Evolutionary conservation across 1,140 invertebrate species (phyloP).

Genomic region (Chrysomallon squamiferum): DNA sequence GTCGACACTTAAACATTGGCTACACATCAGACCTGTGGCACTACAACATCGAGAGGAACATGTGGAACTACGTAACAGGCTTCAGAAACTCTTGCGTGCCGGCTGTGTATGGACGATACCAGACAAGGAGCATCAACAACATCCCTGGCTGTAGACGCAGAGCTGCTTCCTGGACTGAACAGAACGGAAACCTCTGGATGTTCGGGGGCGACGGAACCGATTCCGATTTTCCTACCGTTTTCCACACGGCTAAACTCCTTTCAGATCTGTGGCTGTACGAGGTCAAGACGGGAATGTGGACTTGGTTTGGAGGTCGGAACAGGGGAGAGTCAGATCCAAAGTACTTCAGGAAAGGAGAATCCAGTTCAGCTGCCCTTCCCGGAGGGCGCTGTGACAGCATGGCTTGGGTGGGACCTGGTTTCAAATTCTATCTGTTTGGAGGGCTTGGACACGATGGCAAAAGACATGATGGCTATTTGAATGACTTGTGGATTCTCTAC

Average conservation of each 20-base stretch:
- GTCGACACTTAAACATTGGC: conserved; percentile 22
- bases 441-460: conserved; percentile 30
- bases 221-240: neutral
- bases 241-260: conserved; percentile 22
- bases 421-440: conserved; percentile 35
- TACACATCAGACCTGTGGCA: conserved; percentile 37
- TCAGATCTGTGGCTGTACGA: conserved; percentile 39
- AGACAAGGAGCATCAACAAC: neutral
- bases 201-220: conserved; percentile 42
- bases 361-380: conserved; percentile 10
- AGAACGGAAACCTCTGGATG: conserved; percentile 33
- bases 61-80: conserved; percentile 24
- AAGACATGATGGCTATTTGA: conserved; percentile 29
- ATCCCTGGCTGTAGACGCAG: conserved; percentile 30
- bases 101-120: conserved; percentile 11
- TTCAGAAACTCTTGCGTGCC: conserved; percentile 5
- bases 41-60: conserved; percentile 19
- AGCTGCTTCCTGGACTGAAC: conserved; percentile 31
- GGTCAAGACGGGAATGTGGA: conserved; percentile 17
- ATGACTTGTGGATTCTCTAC: conserved; percentile 37
- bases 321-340: conserved; percentile 18
- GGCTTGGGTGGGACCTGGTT: conserved; percentile 21
- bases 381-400: conserved; percentile 30
- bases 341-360: conserved; percentile 14
- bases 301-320: conserved; percentile 29